These are phyloP conservation scores for Coleophora flavipennella DNA, from an alignment of 2,888 invertebrate genomes.

Conservation along the genomic window DNA sequence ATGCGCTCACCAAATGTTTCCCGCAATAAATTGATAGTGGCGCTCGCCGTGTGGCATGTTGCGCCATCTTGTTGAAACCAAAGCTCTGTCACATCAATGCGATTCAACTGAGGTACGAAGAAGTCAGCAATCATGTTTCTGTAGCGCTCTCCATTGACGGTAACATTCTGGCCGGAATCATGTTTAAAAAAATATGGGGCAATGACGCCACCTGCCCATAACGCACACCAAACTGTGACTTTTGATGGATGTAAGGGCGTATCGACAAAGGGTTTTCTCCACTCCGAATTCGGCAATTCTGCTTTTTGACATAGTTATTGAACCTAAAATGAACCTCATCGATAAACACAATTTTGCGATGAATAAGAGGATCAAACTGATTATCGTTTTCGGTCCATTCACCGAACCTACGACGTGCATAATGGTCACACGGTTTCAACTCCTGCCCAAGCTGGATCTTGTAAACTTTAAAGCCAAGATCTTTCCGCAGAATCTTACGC, in stretches of 20 bases:
- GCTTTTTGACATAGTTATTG: conserved; percentile 7
- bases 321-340: conserved; percentile 16
- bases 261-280: conserved; percentile 14
- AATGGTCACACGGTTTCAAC: conserved; percentile 17
- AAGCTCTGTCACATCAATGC: too few relatives aligned
- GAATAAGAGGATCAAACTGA: conserved; percentile 16
- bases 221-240: conserved; percentile 33
- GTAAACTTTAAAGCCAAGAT: conserved; percentile 20
- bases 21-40: too few relatives aligned
- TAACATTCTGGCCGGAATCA: conserved; percentile 17
- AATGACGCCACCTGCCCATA: conserved; percentile 29
- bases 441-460: conserved; percentile 13
- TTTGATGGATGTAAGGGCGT: conserved; percentile 26
- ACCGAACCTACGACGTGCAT: conserved; percentile 16
- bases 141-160: too few relatives aligned
- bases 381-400: conserved; percentile 20
- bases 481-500: too few relatives aligned
- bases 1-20: too few relatives aligned
- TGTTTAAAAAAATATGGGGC: conserved; percentile 30
- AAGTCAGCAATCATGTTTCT: conserved; percentile 17
- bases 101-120: conserved; percentile 16
- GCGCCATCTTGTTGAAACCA: too few relatives aligned
- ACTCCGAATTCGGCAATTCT: conserved; percentile 12
- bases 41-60: too few relatives aligned
- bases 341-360: conserved; percentile 12